Conservation (phyloP, 2,113 vertebrate species). For the Ploceus nigricollis region DNA sequence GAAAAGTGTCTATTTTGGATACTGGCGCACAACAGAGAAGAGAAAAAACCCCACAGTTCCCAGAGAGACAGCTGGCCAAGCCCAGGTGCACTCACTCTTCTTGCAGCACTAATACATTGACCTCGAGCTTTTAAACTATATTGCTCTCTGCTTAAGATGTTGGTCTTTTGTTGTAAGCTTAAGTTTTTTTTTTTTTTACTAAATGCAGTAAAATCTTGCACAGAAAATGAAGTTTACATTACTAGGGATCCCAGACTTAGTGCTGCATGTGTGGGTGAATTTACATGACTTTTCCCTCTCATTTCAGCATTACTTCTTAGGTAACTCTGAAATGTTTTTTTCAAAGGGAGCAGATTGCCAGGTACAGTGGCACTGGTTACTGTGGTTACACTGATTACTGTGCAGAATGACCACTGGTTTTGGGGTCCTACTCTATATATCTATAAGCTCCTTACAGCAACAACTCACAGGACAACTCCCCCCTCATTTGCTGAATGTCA, state of each 20-base stretch:
- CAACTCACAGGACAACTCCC: not conserved
- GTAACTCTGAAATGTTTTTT: not conserved
- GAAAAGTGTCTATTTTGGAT: not conserved
- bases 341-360: not conserved
- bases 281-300: not conserved
- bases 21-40: not conserved
- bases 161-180: not conserved
- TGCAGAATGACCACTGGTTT: not conserved
- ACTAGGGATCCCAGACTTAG: not conserved
- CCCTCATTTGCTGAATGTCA: not conserved
- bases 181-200: not conserved
- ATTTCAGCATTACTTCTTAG: not conserved
- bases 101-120: not conserved
- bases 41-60: not conserved
- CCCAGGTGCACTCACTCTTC: not conserved
- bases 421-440: not conserved
- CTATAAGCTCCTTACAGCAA: not conserved
- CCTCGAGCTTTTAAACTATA: not conserved
- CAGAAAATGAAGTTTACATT: not conserved
- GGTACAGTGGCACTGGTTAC: not conserved
- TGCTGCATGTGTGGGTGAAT: not conserved
- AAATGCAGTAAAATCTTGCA: not conserved
- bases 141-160: not conserved
- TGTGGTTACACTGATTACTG: not conserved
- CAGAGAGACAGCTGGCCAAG: fast-evolving